phyloP scores from a whole-genome alignment of 2,113 vertebrate genomes.

The Amblyornis subalaris region DNA sequence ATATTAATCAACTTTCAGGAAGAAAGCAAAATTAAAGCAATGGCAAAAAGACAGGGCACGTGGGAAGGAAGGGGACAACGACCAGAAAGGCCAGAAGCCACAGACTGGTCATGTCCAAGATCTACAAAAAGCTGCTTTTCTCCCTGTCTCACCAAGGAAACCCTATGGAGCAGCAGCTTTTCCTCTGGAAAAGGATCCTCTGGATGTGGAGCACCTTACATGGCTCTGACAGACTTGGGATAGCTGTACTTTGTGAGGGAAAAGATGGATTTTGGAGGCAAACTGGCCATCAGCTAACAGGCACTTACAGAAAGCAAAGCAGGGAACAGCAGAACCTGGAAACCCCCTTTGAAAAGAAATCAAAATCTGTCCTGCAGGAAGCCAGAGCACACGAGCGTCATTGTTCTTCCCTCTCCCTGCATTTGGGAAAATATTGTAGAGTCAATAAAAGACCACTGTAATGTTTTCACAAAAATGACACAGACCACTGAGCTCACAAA shows the following conservation, averaged over 20 bases:
- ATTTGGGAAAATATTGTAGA: not conserved
- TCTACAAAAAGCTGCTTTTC: not conserved
- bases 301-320: not conserved
- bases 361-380: not conserved
- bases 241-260: not conserved
- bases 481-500: not conserved
- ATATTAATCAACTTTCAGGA: not conserved
- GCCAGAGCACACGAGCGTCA: accelerated
- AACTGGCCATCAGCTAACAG: not conserved
- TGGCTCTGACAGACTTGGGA: not conserved
- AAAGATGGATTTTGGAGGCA: too few relatives aligned
- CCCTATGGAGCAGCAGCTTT: not conserved
- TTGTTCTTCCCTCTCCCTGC: accelerated
- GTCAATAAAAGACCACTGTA: not conserved
- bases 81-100: not conserved
- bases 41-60: not conserved
- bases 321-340: not conserved
- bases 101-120: not conserved
- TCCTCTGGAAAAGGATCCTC: not conserved
- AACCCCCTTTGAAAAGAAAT: not conserved
- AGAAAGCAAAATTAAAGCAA: not conserved
- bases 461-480: not conserved
- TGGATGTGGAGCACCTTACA: not conserved
- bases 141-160: not conserved
- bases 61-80: not conserved